These are phyloP conservation scores for Chiroxiphia lanceolata DNA, from an alignment of 2,797 vertebrate species.

Conservation along the genomic window DNA sequence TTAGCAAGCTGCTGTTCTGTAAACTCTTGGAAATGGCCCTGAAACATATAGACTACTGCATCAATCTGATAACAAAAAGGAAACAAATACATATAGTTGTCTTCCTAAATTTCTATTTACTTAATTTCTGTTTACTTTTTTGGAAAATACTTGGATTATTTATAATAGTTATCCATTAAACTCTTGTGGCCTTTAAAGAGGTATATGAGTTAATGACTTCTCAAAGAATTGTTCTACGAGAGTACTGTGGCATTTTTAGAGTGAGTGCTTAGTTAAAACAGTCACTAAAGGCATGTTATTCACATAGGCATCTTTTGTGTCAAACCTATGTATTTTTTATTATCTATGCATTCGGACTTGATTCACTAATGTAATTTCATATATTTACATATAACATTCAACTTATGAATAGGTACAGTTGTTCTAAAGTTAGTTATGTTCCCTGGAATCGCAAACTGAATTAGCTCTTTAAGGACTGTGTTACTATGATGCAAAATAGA, in stretches of 20 bases:
- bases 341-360: background rate
- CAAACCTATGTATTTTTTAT: conserved; percentile 17
- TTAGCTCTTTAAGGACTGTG: background rate
- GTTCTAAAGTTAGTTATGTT: background rate
- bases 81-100: background rate
- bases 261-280: conserved; percentile 13
- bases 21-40: background rate
- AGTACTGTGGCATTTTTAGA: background rate
- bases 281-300: background rate
- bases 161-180: background rate
- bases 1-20: background rate
- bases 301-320: background rate
- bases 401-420: background rate
- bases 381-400: background rate
- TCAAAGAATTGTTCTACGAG: conserved; percentile 29
- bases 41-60: background rate
- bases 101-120: background rate
- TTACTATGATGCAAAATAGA: conserved; percentile 17
- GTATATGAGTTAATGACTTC: background rate
- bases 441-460: background rate
- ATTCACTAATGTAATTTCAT: background rate
- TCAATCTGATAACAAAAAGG: background rate
- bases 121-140: conserved; percentile 9
- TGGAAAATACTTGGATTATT: background rate
- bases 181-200: background rate